A percentile compares a stretch with the other conserved stretches of the same genome.
phyloP scores from a whole-genome alignment of 2,888 invertebrate species.

The Leptinotarsa juncta region DNA sequence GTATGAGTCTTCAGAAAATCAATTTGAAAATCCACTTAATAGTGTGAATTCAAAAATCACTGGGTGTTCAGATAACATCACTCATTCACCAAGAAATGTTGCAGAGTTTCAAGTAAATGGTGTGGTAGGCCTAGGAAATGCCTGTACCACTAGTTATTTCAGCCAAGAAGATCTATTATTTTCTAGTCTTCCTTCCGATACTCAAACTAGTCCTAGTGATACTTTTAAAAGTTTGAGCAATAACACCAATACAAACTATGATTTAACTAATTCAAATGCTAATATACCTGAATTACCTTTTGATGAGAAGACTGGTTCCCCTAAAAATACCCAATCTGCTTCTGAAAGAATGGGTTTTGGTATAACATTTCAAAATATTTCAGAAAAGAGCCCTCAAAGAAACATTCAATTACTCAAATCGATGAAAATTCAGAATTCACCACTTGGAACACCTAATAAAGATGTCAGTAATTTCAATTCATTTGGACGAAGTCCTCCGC shows the following conservation, averaged over 20 bases:
- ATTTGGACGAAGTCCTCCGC: conserved; percentile 51
- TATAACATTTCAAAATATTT: conserved; percentile 6
- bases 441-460: conserved; percentile 23
- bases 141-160: conserved; percentile 45
- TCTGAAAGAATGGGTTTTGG: conserved; percentile 18
- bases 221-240: conserved; percentile 57
- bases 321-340: background rate
- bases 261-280: conserved; percentile 54
- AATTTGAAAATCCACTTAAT: background rate
- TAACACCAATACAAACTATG: conserved; percentile 50
- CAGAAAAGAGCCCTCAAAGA: conserved; percentile 11
- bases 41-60: background rate
- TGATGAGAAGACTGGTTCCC: conserved; percentile 41
- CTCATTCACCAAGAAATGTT: conserved; percentile 30
- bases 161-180: conserved; percentile 55
- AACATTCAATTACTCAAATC: conserved; percentile 8
- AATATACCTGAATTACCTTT: conserved; percentile 58
- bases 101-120: conserved; percentile 31
- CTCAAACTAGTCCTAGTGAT: conserved; percentile 48
- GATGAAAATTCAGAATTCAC: background rate
- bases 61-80: background rate
- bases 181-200: conserved; percentile 54
- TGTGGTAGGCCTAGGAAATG: conserved; percentile 28
- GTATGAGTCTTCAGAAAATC: conserved; percentile 55
- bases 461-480: conserved; percentile 51